Conservation (phyloP, 64 coral and sea anemone species). For the Anthopleura sola region DNA sequence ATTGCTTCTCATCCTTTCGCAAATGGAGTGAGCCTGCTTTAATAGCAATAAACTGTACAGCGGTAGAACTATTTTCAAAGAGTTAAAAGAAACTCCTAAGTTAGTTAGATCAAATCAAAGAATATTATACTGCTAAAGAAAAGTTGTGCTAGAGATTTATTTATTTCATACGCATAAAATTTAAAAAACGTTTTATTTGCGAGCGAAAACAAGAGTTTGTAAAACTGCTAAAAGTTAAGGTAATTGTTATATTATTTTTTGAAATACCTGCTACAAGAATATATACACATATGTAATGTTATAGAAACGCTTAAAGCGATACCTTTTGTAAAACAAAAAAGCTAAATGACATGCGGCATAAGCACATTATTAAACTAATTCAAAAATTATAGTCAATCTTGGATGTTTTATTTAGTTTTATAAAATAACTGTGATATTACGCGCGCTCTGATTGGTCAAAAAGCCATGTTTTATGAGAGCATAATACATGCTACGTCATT, state of each 20-base stretch:
- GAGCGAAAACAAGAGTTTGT: neutral
- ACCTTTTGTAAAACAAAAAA: conserved; percentile 1
- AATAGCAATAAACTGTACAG: neutral
- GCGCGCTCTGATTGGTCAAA: no score
- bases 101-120: neutral
- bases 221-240: neutral
- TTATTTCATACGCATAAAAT: conserved; percentile 1
- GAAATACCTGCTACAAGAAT: neutral
- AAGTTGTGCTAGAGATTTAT: neutral
- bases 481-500: no score
- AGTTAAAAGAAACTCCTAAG: neutral
- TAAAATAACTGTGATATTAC: no score
- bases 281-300: neutral
- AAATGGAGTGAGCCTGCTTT: conserved; percentile 52
- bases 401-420: neutral
- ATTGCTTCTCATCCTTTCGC: conserved; percentile 63
- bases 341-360: conserved; percentile 1
- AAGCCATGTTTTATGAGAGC: no score
- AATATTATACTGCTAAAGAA: neutral
- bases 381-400: neutral
- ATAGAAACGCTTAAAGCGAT: neutral
- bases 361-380: neutral
- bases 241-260: neutral
- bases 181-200: neutral
- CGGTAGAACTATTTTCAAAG: neutral